Base-by-base conservation (phyloP, 2,888 invertebrate genomes). In the Pediacus dermestoides region DNA sequence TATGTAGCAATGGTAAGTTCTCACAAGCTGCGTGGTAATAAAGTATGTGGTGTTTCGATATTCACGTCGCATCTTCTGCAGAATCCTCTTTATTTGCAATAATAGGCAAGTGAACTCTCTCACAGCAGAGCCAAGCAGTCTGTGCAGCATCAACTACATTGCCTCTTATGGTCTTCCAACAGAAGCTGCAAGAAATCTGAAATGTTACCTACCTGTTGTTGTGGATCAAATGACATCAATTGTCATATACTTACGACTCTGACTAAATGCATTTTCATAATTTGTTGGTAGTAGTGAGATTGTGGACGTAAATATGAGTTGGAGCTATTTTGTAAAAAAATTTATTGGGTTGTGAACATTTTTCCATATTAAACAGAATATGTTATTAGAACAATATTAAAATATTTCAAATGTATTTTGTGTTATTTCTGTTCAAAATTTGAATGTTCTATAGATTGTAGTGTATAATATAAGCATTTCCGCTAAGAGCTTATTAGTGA, bases 51-150 rank as follows among this genome's bases (percentile, higher is more conserved):
- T 55, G 53, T 53, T 63, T 67, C 60, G 60, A 61, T 63, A 67
- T 67, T 63, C 67, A 61, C 50, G 61, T 53, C 64, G 63, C 65
- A 66, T 67, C 66, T 61, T 57, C 54, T 56, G 60, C 53, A 60
- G 61, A 64, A 64, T 64, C 64, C 61, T 62, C 63, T 61, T 63
- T 61, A 58, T 60, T 55, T 58, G 59, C 60, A 58, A 60, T 64
- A 64, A 64, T 63, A 60, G 62, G 57, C 61, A 60, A 58, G 57
- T 60, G 61, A 64, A 64, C 64, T 65, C 66, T 64, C 64, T 63
- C 64, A 65, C 62, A 58, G 60, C 50, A 66, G 61, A 64, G 66
- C 64, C 66, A 64, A 42, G 65, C 66, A 66, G 66, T 66, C 66
- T 66, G 59, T 52, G 8, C 57, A 52, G 46, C 52, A 46, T 42